A percentile compares a stretch with the other conserved stretches of the same genome.
Evolutionary conservation across 2,888 invertebrate species (phyloP).

Genomic region (Himalopsyche japonica): DNA sequence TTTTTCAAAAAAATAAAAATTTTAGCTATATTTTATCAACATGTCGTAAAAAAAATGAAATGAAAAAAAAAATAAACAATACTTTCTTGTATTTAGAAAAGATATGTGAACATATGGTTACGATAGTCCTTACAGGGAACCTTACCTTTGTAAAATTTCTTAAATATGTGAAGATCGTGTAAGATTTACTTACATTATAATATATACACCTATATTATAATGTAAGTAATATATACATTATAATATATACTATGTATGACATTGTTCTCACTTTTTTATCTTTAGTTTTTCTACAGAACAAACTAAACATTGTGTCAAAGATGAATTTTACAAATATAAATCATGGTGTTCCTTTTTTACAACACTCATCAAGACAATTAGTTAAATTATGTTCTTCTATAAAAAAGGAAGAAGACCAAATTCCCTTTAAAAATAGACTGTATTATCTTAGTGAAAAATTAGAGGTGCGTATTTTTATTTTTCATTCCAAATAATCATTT

Average conservation of each 20-base stretch:
- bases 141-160: too few species aligned
- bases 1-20: too few species aligned
- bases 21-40: too few species aligned
- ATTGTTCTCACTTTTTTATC: not conserved
- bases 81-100: too few species aligned
- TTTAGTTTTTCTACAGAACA: constrained; percentile 46
- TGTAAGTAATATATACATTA: not conserved
- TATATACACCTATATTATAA: too few species aligned
- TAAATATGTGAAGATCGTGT: too few species aligned
- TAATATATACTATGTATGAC: not conserved
- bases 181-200: too few species aligned
- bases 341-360: constrained; percentile 60
- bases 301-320: constrained; percentile 50
- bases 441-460: constrained; percentile 60
- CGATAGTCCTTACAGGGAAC: too few species aligned
- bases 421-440: constrained; percentile 59
- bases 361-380: constrained; percentile 51
- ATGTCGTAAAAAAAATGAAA: too few species aligned
- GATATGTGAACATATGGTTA: too few species aligned
- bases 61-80: too few species aligned
- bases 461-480: constrained; percentile 45
- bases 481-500: not conserved
- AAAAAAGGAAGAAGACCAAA: constrained; percentile 50
- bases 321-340: constrained; percentile 54
- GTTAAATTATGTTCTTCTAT: constrained; percentile 49